Evolutionary conservation across 1,140 invertebrate genomes (phyloP).

Genomic region (Himalopsyche phryganea): DNA sequence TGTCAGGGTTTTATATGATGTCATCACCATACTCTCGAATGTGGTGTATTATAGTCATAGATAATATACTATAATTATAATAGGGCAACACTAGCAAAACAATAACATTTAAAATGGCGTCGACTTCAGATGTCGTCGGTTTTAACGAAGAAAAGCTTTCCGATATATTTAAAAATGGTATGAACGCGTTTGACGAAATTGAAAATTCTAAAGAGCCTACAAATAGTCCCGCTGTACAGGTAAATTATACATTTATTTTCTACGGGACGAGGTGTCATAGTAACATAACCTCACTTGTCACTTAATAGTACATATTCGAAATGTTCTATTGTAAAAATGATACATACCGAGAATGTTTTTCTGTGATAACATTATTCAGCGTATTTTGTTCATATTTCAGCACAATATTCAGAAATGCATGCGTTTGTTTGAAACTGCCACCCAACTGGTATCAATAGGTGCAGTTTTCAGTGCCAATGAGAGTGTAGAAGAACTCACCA

Average conservation of each 20-base stretch:
- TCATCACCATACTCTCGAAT: no score
- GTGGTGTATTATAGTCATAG: no score
- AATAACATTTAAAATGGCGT: constrained; percentile 21
- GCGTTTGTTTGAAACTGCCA: constrained; percentile 71
- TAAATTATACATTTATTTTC: constrained; percentile 21
- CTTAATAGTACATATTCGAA: no score
- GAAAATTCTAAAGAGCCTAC: constrained; percentile 45
- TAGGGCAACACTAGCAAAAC: neutral
- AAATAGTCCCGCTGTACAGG: constrained; percentile 45
- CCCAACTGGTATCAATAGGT: constrained; percentile 70
- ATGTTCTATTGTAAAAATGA: no score
- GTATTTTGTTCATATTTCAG: constrained; percentile 54
- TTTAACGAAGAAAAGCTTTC: constrained; percentile 41
- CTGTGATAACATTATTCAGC: no score
- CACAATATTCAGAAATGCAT: constrained; percentile 66
- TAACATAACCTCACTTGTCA: constrained; percentile 12
- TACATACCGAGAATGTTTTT: neutral
- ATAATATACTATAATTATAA: no score
- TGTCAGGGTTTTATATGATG: no score
- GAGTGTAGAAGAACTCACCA: constrained; percentile 79
- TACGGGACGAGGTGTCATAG: no score
- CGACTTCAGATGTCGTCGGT: constrained; percentile 14
- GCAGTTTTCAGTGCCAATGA: constrained; percentile 88
- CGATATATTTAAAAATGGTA: constrained; percentile 43
- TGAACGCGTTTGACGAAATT: constrained; percentile 43